A percentile compares a stretch with the other conserved stretches of the same genome.
phyloP scores from a whole-genome alignment of 2,113 vertebrate genomes.

The Nerophis lumbriciformis region DNA sequence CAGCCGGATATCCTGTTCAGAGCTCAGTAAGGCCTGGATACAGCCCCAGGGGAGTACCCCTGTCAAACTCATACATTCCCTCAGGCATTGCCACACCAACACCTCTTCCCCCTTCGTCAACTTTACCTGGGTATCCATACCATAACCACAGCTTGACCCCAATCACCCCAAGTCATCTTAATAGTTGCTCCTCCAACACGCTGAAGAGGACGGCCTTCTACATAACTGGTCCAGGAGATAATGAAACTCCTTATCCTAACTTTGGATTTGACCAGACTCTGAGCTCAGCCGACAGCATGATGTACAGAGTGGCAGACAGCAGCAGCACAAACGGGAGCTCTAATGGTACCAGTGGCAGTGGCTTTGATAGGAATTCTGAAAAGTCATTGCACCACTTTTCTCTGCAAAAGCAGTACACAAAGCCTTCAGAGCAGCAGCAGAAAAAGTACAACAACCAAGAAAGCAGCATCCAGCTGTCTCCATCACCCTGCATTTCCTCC shows the following conservation, averaged over 20 bases:
- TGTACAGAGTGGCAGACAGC: conserved; percentile 93
- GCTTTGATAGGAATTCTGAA: conserved; percentile 87
- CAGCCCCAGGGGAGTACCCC: conserved; percentile 87
- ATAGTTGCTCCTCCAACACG: conserved; percentile 85
- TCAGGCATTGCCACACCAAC: conserved; percentile 92
- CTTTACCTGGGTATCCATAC: conserved; percentile 91
- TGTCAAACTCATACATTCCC: conserved; percentile 88
- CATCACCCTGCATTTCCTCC: conserved; percentile 85
- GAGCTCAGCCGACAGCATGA: conserved; percentile 87
- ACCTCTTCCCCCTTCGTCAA: conserved; percentile 85
- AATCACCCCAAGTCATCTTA: conserved; percentile 83
- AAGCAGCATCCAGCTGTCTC: conserved; percentile 82
- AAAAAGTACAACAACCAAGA: conserved; percentile 88
- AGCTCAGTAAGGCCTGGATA: conserved; percentile 86
- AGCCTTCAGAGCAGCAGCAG: conserved; percentile 80
- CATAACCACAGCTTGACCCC: conserved; percentile 89
- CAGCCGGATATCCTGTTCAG: conserved; percentile 88
- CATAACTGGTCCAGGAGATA: conserved; percentile 89
- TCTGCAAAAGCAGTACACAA: conserved; percentile 86
- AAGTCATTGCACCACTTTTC: conserved; percentile 89
- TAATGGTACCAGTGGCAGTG: conserved; percentile 79
- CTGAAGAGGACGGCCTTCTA: conserved; percentile 97
- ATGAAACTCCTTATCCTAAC: conserved; percentile 89
- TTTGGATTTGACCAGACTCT: conserved; percentile 88
- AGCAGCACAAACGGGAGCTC: conserved; percentile 84